Evolutionary conservation across 2,113 vertebrate species (phyloP).

Genomic region (Neodontobutis hainanensis): DNA sequence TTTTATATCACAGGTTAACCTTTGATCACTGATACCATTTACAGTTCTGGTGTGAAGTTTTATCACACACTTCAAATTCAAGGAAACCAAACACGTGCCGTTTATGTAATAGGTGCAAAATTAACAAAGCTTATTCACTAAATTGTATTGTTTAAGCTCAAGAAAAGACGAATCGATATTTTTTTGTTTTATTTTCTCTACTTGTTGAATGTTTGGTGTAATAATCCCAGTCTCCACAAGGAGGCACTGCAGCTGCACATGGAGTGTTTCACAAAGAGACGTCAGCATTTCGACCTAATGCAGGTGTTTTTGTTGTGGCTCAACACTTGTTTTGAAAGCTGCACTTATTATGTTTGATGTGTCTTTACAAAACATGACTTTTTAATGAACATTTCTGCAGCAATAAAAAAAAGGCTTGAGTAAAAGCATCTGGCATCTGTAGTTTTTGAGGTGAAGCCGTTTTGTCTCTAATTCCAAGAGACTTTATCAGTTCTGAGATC

Average conservation of each 20-base stretch:
- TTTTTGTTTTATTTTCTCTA: background rate
- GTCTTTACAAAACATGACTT: no score
- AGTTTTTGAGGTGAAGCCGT: no score
- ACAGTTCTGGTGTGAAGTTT: slow-evolving; percentile 30
- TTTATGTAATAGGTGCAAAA: no score
- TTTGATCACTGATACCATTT: slow-evolving; percentile 40
- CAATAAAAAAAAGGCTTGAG: no score
- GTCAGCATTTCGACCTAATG: background rate
- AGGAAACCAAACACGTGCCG: no score
- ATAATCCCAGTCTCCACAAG: slow-evolving; percentile 22
- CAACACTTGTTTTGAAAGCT: background rate
- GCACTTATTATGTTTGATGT: background rate
- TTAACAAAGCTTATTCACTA: no score
- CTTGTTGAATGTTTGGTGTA: slow-evolving; percentile 21
- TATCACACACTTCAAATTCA: background rate
- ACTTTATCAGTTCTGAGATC: no score
- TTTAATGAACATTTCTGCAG: no score
- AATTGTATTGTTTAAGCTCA: no score
- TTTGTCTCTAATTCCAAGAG: no score
- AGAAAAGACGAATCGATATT: no score
- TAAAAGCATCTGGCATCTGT: no score
- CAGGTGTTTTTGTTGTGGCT: background rate
- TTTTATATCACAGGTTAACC: slow-evolving; percentile 42
- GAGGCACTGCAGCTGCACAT: slow-evolving; percentile 42
- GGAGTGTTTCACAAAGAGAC: background rate